These are phyloP conservation scores for Euphonia xanthogaster DNA, from an alignment of 2,797 vertebrate genomes.

Conservation along the genomic window DNA sequence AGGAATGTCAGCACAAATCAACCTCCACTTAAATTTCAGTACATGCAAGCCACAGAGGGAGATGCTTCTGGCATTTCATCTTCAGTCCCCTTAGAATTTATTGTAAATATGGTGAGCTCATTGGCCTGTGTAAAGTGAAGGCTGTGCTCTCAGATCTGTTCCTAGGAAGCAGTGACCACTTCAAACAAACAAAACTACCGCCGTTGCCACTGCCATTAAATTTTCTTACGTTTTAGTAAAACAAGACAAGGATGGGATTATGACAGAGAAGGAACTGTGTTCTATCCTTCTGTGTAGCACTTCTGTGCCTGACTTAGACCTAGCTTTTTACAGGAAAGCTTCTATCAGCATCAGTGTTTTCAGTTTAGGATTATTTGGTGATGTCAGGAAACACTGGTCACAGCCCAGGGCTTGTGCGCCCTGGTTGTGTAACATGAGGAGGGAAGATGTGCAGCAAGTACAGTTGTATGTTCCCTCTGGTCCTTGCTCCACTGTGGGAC, in stretches of 20 bases:
- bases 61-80: background rate
- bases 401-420: fast-evolving
- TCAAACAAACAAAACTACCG: background rate
- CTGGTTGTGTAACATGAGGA: fast-evolving
- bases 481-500: background rate
- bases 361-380: background rate
- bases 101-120: background rate
- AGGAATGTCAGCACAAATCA: conserved; percentile 3
- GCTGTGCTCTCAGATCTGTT: background rate
- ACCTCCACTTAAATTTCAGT: background rate
- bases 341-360: background rate
- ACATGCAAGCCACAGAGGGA: background rate
- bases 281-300: background rate
- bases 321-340: background rate
- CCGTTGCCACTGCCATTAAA: background rate
- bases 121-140: background rate
- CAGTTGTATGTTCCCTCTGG: fast-evolving
- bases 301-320: background rate
- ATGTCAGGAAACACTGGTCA: background rate
- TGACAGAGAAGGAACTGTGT: background rate
- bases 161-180: background rate
- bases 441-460: background rate
- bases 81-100: background rate
- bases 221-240: background rate
- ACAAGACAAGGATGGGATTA: background rate